A percentile compares a stretch with the other conserved stretches of the same genome.
phyloP scores from a whole-genome alignment of 2,888 invertebrate genomes.

The Phorcus lineatus region DNA sequence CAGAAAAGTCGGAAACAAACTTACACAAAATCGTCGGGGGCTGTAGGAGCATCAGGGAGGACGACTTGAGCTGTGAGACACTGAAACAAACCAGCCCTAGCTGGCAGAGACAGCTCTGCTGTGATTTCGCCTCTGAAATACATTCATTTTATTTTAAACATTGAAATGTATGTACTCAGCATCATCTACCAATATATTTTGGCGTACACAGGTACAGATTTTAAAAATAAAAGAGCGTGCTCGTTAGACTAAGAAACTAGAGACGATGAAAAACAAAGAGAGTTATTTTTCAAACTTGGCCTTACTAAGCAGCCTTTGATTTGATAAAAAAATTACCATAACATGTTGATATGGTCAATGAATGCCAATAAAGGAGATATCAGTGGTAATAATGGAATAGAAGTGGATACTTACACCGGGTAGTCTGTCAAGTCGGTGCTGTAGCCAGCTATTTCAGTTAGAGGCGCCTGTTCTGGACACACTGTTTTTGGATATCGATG shows the following conservation, averaged over 20 bases:
- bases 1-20: neutral
- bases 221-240: too few relatives aligned
- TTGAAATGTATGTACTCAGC: too few relatives aligned
- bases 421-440: neutral
- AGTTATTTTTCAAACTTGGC: too few relatives aligned
- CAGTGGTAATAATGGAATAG: neutral
- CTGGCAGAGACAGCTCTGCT: neutral
- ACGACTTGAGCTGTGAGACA: neutral
- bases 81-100: neutral
- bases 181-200: too few relatives aligned
- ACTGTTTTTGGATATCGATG: neutral
- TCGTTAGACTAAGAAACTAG: too few relatives aligned
- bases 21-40: neutral
- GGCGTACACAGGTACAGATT: too few relatives aligned
- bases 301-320: too few relatives aligned
- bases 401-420: neutral
- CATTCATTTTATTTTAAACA: too few relatives aligned
- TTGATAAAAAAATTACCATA: too few relatives aligned
- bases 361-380: too few relatives aligned
- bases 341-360: too few relatives aligned
- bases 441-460: neutral
- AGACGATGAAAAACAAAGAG: too few relatives aligned
- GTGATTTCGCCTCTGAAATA: neutral
- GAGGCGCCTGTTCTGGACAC: neutral
- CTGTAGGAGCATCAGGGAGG: neutral